Conservation (phyloP, 2,888 invertebrate species). For the Lamellibrachia satsuma region DNA sequence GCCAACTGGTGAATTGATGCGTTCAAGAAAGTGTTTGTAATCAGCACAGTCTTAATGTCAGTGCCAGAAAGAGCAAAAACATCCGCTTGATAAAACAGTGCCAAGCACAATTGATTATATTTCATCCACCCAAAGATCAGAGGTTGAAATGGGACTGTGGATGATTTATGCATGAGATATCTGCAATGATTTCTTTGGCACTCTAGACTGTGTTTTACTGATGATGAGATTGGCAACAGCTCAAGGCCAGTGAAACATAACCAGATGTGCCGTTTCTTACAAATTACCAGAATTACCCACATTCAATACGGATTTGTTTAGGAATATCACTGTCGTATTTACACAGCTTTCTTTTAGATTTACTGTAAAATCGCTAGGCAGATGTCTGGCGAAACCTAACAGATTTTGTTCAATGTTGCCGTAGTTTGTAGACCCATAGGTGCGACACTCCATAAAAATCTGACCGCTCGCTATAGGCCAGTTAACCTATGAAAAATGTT, state of each 20-base stretch:
- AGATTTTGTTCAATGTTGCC: too few species aligned
- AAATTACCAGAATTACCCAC: too few species aligned
- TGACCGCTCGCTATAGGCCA: too few species aligned
- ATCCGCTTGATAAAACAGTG: background rate
- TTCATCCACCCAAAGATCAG: background rate
- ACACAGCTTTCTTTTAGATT: too few species aligned
- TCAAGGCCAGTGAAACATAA: background rate
- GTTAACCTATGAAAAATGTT: too few species aligned
- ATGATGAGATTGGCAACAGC: background rate
- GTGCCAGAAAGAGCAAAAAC: background rate
- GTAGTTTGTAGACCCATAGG: too few species aligned
- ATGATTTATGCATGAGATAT: slow-evolving; percentile 13
- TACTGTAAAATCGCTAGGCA: too few species aligned
- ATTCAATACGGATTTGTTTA: too few species aligned
- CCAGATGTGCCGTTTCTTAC: too few species aligned
- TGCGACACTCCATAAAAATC: too few species aligned
- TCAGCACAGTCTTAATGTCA: background rate
- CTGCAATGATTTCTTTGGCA: background rate
- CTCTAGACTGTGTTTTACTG: background rate
- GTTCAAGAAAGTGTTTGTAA: background rate
- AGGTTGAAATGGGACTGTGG: background rate
- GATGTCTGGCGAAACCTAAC: too few species aligned
- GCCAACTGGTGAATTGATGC: background rate
- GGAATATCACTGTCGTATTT: too few species aligned
- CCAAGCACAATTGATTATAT: background rate